Base-by-base conservation (phyloP, 2,797 vertebrate genomes). In the Erethizon dorsatum region DNA sequence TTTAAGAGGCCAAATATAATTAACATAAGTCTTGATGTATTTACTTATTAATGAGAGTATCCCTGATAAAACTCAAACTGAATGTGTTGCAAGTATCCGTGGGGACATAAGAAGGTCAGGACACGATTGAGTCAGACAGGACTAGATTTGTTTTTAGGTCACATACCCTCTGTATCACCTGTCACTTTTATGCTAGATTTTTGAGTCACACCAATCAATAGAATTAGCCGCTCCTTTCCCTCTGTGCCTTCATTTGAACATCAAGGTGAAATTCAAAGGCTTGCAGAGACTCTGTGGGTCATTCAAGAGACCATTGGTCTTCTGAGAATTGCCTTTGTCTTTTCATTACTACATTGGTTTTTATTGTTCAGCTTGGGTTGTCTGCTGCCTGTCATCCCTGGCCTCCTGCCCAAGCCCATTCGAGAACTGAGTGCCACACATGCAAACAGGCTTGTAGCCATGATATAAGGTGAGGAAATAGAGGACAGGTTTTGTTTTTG, bases 251-350 rank as follows among this genome's bases (percentile, higher is more conserved):
- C 97, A 96, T 98, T 98, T 98, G 97, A 98, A 97, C 96, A 97
- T 98, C 97, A 98, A 98, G 98, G 97, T 98, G 97, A 98, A 98
- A 98, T 97, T 98, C 98, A 98, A 98, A 98, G 97, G 91, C 97
- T 98, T 97, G 89, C 92, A 89, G 97, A 97, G 95, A 98, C 96
- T 97, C 92, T 96, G 96, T 93, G 98, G 97, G 97, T 98, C 95
- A 98, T 98, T 98, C 95, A 97, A 96, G 96, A 98, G 96, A 98
- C 97, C 98, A 97, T 77, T 94, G 90, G 69, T 97, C 98, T 98
- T 98, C 94, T 87, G 98, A 97, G 98, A 94, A 96, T 96, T 97
- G 92, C 95, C 97, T 98, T 98, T 98, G 96, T 97, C 97, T 98
- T 97, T 97, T 96, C 93, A 93, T 97, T 47, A 8, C 26, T 31